Evolutionary conservation across 2,888 invertebrate genomes (phyloP).

Genomic region (Apodemia duryi): DNA sequence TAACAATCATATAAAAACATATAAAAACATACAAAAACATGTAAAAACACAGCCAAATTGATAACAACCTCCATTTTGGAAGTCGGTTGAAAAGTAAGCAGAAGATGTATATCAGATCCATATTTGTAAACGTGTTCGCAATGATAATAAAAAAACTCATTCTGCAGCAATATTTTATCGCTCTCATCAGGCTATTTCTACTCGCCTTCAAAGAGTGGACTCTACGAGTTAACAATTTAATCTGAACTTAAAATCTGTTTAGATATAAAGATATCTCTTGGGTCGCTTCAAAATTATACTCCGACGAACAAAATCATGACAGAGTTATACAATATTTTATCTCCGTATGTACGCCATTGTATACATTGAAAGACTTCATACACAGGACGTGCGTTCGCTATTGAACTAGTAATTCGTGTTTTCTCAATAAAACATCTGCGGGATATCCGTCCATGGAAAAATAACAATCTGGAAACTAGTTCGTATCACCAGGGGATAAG

Average conservation of each 20-base stretch:
- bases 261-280: not conserved
- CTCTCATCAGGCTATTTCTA: too few species aligned
- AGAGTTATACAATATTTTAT: not conserved
- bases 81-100: too few species aligned
- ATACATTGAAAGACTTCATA: conserved; percentile 19
- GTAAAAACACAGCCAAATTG: too few species aligned
- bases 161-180: too few species aligned
- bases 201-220: too few species aligned
- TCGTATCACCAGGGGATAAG: not conserved
- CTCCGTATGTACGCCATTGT: conserved; percentile 10
- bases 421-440: conserved; percentile 55
- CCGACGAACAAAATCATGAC: not conserved
- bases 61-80: too few species aligned
- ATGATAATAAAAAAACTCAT: too few species aligned
- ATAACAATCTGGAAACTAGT: not conserved
- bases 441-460: conserved; percentile 35
- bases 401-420: conserved; percentile 55
- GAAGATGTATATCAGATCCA: too few species aligned
- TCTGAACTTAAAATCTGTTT: not conserved
- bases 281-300: not conserved
- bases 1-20: too few species aligned
- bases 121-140: too few species aligned
- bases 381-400: conserved; percentile 31
- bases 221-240: too few species aligned
- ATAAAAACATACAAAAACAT: too few species aligned